Percentiles rank a stretch among this genome's conserved stretches.
Conservation (phyloP, 2,113 vertebrate genomes). For the Pelecanoides urinatrix region DNA sequence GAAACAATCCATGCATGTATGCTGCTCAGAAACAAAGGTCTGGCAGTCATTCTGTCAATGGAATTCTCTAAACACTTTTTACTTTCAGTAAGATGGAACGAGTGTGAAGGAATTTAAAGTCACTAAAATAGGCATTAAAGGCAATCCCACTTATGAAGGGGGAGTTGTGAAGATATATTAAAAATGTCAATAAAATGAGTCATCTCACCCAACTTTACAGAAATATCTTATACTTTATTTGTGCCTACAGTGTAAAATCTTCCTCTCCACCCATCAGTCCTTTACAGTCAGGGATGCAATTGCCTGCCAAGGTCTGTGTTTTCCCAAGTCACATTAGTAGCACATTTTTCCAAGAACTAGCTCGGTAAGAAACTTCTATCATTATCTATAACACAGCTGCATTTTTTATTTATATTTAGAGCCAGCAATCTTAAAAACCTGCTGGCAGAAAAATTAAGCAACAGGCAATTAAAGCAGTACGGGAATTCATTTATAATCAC, state of each 20-base stretch:
- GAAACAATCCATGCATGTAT: background rate
- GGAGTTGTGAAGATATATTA: background rate
- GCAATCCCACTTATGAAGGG: background rate
- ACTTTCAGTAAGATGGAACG: background rate
- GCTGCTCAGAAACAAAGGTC: background rate
- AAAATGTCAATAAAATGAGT: conserved; percentile 23
- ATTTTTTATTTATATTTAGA: background rate
- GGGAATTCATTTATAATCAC: background rate
- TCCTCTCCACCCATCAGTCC: background rate
- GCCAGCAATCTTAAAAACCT: background rate
- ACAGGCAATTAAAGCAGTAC: background rate
- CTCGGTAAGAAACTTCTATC: background rate
- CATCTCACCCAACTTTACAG: background rate
- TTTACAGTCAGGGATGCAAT: background rate
- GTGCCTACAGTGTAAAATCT: background rate
- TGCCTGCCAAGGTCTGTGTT: background rate
- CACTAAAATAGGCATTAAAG: background rate
- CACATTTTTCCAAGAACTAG: background rate
- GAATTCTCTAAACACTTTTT: background rate
- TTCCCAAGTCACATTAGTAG: background rate
- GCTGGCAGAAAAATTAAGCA: background rate
- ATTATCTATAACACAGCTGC: background rate
- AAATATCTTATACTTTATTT: background rate
- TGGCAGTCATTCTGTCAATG: background rate
- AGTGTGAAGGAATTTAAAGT: background rate